phyloP scores from a whole-genome alignment of 2,888 invertebrate genomes.

The Epistrophe eligans region DNA sequence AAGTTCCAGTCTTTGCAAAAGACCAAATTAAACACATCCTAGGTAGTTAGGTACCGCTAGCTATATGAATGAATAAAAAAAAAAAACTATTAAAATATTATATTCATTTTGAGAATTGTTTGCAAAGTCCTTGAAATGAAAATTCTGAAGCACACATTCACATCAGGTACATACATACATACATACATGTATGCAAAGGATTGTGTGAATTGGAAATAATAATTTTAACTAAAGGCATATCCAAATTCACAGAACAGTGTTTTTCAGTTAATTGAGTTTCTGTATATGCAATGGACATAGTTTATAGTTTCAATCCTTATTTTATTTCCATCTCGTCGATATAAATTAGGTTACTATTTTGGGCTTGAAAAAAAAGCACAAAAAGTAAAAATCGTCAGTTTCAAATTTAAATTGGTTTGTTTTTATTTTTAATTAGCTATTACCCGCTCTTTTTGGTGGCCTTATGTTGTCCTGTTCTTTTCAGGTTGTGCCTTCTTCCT shows the following conservation, averaged over 20 bases:
- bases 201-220: background rate
- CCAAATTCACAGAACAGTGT: background rate
- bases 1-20: background rate
- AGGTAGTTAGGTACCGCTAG: background rate
- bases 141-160: conserved; percentile 4
- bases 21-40: conserved; percentile 18
- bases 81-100: conserved; percentile 2
- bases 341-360: too few relatives aligned
- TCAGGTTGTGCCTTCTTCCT: too few relatives aligned
- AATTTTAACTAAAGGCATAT: background rate
- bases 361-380: too few relatives aligned
- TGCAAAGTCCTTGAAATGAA: conserved; percentile 27
- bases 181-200: background rate
- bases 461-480: too few relatives aligned
- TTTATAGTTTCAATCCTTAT: background rate
- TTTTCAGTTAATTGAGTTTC: background rate
- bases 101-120: conserved; percentile 22
- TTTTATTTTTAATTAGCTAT: too few relatives aligned
- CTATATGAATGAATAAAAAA: background rate
- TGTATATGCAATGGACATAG: background rate
- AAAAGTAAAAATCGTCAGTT: too few relatives aligned
- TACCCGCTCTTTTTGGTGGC: too few relatives aligned
- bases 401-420: too few relatives aligned
- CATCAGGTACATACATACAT: too few relatives aligned
- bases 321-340: too few relatives aligned